phyloP scores from a whole-genome alignment of 2,113 vertebrate genomes.

The Synodontis membranacea region DNA sequence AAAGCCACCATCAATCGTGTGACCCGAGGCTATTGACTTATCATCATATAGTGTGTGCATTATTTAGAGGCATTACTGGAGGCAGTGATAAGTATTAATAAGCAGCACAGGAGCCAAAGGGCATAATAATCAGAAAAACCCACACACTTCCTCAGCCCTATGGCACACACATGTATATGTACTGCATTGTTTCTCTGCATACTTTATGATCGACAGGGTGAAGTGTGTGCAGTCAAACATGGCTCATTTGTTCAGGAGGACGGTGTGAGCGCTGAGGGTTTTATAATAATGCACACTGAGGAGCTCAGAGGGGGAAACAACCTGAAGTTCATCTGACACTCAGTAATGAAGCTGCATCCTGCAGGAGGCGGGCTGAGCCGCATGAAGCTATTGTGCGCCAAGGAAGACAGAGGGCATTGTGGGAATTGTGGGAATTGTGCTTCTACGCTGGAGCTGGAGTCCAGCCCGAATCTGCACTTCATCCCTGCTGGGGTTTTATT shows the following conservation, averaged over 20 bases:
- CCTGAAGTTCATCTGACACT: constrained; percentile 10
- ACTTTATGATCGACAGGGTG: background rate
- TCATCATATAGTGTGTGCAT: constrained; percentile 33
- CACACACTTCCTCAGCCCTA: background rate
- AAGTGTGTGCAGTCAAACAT: background rate
- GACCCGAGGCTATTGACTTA: constrained; percentile 41
- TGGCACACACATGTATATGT: background rate
- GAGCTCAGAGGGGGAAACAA: background rate
- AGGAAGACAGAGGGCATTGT: constrained; percentile 2
- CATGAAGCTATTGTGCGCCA: constrained; percentile 9
- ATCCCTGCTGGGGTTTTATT: constrained; percentile 20
- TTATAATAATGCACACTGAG: background rate
- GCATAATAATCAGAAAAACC: constrained; percentile 2
- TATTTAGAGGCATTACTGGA: constrained; percentile 38
- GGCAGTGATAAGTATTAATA: constrained; percentile 41
- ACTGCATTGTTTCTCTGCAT: background rate
- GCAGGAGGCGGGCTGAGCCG: background rate
- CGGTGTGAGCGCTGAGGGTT: background rate
- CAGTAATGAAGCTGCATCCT: background rate
- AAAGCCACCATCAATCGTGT: constrained; percentile 14
- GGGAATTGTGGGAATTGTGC: constrained; percentile 26
- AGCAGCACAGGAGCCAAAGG: constrained; percentile 18
- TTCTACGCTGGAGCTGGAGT: constrained; percentile 19
- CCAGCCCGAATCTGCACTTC: constrained; percentile 6
- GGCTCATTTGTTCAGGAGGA: background rate